phyloP scores from a whole-genome alignment of 2,797 vertebrate genomes.

The Jordanella pulchra region DNA sequence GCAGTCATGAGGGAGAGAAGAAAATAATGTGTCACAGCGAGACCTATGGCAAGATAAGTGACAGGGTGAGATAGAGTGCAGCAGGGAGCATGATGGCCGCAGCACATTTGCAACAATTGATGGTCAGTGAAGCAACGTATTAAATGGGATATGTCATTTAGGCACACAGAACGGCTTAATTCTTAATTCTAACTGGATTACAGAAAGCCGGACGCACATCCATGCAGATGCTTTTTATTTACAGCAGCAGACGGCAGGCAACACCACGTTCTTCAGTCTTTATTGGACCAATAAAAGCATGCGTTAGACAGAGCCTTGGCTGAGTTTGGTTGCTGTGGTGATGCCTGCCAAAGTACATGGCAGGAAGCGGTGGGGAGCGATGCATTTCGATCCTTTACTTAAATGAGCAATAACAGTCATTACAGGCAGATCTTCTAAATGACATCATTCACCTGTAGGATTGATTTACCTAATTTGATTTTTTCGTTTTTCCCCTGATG shows the following conservation, averaged over 20 bases:
- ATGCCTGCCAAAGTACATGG: conserved; percentile 41
- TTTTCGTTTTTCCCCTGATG: background rate
- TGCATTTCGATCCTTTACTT: conserved; percentile 12
- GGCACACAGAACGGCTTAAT: conserved; percentile 24
- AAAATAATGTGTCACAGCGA: conserved; percentile 43
- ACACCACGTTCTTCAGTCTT: conserved; percentile 42
- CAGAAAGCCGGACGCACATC: conserved; percentile 22
- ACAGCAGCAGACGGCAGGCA: conserved; percentile 50
- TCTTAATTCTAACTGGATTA: conserved; percentile 37
- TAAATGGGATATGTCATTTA: conserved; percentile 49
- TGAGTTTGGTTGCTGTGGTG: conserved; percentile 61
- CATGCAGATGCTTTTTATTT: conserved; percentile 39
- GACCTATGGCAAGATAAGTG: conserved; percentile 44
- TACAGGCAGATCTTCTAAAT: background rate
- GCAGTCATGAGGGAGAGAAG: conserved; percentile 51
- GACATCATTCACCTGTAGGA: background rate
- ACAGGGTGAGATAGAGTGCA: conserved; percentile 31
- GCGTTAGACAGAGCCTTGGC: conserved; percentile 46
- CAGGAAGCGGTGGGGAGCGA: conserved; percentile 10
- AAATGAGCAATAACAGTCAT: conserved; percentile 11
- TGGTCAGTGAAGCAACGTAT: conserved; percentile 34
- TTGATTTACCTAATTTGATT: background rate
- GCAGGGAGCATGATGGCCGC: conserved; percentile 14
- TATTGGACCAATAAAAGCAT: conserved; percentile 60
- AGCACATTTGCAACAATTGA: conserved; percentile 39